phyloP scores from a whole-genome alignment of 2,113 vertebrate genomes.

The Chionis minor region DNA sequence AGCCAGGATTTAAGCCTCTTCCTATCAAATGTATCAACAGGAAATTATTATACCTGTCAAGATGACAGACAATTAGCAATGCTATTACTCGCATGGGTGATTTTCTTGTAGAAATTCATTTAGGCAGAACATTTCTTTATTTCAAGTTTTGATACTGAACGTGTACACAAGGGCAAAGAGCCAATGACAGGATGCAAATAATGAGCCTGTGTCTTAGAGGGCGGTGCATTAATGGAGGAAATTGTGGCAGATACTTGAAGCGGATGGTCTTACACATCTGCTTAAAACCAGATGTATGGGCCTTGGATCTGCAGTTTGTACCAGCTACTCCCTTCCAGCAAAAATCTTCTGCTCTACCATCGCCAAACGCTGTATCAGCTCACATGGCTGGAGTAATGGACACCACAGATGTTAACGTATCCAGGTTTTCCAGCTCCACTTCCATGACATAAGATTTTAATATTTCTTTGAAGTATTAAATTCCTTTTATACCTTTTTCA shows the following conservation, averaged over 20 bases:
- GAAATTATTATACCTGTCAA: not conserved
- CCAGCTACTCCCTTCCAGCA: not conserved
- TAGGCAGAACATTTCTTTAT: not conserved
- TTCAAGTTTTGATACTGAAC: not conserved
- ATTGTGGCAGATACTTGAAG: not conserved
- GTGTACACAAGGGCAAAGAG: not conserved
- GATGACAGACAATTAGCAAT: not conserved
- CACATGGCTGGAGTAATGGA: not conserved
- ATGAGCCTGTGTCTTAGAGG: not conserved
- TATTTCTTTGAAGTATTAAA: not conserved
- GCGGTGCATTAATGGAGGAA: fast-evolving
- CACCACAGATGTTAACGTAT: not conserved
- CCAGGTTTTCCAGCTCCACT: not conserved
- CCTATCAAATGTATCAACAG: not conserved
- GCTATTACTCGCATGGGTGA: not conserved
- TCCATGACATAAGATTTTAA: not conserved
- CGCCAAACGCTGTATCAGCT: not conserved
- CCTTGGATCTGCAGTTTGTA: not conserved
- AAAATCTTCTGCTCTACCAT: not conserved
- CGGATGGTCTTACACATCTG: not conserved
- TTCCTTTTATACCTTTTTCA: not conserved
- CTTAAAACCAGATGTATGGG: not conserved
- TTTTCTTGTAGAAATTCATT: not conserved
- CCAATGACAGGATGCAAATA: not conserved
- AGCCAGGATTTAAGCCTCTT: not conserved